Evolutionary conservation across 2,888 invertebrate species (phyloP), one percentile per base, ranked within the genome.

Genomic region (Yponomeuta cagnagella): DNA sequence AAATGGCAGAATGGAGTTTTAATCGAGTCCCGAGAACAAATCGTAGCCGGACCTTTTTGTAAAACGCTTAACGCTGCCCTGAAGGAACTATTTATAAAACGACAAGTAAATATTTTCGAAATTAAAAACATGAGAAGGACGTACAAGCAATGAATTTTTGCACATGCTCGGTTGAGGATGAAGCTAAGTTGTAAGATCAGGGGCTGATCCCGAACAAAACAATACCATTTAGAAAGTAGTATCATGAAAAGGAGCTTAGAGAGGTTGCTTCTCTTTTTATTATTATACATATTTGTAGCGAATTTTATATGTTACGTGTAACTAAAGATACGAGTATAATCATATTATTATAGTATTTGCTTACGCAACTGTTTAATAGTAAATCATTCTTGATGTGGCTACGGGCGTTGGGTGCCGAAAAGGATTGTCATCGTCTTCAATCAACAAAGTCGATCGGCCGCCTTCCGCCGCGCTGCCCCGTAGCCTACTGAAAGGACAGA

Each of bases 241-340:
- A 75, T 74, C 75, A 77, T 75, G 73, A 78, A 78, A 80, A 82
- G 82, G 83, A 84, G 82, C 85, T 84, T 84, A 83, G 80, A 52
- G 70, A 58, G 72, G 77, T 77, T 78, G 81, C 80, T 82, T 83
- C 77, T 72, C 76, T 74, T 75, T 76, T 78, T 31, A 67, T 74
- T 75, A 75, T 72, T 77, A 76, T 75, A 73, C 76, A 74, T 74
- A 72, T 73, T 73, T 68, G 67, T 68, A 71, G 71, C 33, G 30
- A 65, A 58, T 71, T 68, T 71, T 71, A 33, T 71, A 71, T 68
- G 52, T 70, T 64, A 63, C 23, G 70, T 70, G 69, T 69, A 69
- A 69, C 31, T n/a, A 15, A 68, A 33, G 9, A 23, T 68, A 48
- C 48, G 30, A 68, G 68, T 68, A 23, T 68, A 69, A 58, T 69